Evolutionary conservation across 2,113 vertebrate species (phyloP).

Genomic region (Aepyceros melampus): DNA sequence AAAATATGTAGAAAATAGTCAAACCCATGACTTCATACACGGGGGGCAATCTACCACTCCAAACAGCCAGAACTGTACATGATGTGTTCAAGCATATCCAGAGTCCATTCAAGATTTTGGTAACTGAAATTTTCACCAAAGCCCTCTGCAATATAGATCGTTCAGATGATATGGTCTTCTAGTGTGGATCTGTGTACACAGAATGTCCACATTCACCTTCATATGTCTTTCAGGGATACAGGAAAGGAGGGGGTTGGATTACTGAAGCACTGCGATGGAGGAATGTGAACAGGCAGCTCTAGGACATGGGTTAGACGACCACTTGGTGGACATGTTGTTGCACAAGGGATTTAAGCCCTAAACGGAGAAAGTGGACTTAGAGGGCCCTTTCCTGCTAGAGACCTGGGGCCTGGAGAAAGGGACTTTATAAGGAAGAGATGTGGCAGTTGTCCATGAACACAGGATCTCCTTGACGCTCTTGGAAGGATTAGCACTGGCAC

Average conservation of each 20-base stretch:
- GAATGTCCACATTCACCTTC: not conserved
- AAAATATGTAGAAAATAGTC: not conserved
- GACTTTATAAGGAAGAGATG: not conserved
- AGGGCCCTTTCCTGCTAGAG: not conserved
- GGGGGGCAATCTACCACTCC: not conserved
- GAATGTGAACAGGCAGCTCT: not conserved
- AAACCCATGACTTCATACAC: not conserved
- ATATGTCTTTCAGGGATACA: not conserved
- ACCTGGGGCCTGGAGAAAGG: not conserved
- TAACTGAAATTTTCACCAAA: not conserved
- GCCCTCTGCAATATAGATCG: not conserved
- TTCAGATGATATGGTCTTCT: not conserved
- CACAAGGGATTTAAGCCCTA: not conserved
- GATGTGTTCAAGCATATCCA: not conserved
- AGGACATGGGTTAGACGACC: not conserved
- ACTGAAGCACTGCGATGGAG: not conserved
- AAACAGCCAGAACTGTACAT: not conserved
- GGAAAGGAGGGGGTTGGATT: not conserved
- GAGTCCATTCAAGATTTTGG: not conserved
- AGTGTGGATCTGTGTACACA: not conserved
- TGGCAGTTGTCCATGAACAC: not conserved
- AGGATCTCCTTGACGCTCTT: not conserved
- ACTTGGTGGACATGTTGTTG: slow-evolving; percentile 57
- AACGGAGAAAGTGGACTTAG: not conserved
- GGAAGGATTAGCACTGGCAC: not conserved